These are phyloP conservation scores for Lacerta agilis DNA, from an alignment of 2,797 vertebrate genomes.

Conservation along the genomic window DNA sequence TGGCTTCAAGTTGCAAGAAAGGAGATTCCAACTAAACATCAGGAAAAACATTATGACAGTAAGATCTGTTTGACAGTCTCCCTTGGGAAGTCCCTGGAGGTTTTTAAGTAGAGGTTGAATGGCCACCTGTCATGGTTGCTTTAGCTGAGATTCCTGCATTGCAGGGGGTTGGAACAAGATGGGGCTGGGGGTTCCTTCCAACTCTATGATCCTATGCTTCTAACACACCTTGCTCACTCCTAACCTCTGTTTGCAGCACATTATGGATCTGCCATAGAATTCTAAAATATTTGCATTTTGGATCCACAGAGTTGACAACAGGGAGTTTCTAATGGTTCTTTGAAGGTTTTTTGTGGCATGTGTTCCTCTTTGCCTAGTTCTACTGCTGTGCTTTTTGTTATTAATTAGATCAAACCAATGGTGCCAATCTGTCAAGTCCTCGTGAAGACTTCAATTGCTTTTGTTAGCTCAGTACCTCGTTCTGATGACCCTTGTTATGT, in stretches of 20 bases:
- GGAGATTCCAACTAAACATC: too few species aligned
- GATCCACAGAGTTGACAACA: neutral
- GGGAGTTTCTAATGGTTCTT: constrained; percentile 1
- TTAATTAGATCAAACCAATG: constrained; percentile 55
- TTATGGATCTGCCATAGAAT: neutral
- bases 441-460: neutral
- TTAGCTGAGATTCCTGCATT: too few species aligned
- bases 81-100: too few species aligned
- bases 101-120: too few species aligned
- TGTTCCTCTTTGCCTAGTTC: neutral
- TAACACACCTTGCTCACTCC: neutral
- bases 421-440: neutral
- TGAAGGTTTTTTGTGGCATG: constrained; percentile 24
- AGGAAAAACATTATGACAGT: too few species aligned
- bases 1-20: too few species aligned
- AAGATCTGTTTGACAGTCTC: too few species aligned
- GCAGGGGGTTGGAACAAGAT: too few species aligned
- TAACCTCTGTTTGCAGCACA: too few species aligned
- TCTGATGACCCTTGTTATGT: constrained; percentile 34
- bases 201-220: too few species aligned
- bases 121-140: too few species aligned
- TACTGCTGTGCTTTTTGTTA: constrained; percentile 32
- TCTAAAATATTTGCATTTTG: neutral
- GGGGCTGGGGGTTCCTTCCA: too few species aligned
- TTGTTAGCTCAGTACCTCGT: constrained; percentile 22